Conservation (phyloP, 2,113 vertebrate genomes). For the Phaethornis superciliosus region DNA sequence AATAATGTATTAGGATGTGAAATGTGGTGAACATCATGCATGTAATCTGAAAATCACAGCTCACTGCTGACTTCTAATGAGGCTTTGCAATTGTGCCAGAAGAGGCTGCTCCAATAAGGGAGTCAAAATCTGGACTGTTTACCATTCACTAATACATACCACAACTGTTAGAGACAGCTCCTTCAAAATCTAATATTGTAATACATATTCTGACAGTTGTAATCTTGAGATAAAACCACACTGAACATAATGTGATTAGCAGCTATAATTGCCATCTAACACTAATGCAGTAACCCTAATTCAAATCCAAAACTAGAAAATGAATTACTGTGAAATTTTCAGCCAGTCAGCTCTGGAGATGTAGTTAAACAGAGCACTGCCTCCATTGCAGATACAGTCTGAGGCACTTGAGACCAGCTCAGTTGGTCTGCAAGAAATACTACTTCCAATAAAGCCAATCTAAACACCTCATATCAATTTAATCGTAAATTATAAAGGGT, state of each 20-base stretch:
- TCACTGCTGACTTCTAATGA: conserved; percentile 13
- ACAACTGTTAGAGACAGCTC: not conserved
- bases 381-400: not conserved
- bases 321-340: not conserved
- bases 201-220: not conserved
- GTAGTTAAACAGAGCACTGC: not conserved
- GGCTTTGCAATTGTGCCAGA: conserved; percentile 25
- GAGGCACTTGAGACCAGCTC: not conserved
- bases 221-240: conserved; percentile 16
- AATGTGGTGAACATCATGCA: not conserved
- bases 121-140: conserved; percentile 29
- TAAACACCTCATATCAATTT: not conserved
- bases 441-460: not conserved
- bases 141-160: not conserved
- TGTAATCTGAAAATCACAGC: not conserved
- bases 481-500: not conserved
- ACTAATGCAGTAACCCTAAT: conserved; percentile 9
- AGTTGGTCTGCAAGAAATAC: not conserved
- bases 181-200: conserved; percentile 15
- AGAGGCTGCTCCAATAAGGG: conserved; percentile 5
- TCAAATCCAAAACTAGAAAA: conserved; percentile 27
- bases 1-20: not conserved
- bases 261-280: conserved; percentile 15
- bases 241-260: conserved; percentile 40
- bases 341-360: not conserved